Conservation (phyloP, 2,888 invertebrate genomes). For the Troglohyphantes excavatus region DNA sequence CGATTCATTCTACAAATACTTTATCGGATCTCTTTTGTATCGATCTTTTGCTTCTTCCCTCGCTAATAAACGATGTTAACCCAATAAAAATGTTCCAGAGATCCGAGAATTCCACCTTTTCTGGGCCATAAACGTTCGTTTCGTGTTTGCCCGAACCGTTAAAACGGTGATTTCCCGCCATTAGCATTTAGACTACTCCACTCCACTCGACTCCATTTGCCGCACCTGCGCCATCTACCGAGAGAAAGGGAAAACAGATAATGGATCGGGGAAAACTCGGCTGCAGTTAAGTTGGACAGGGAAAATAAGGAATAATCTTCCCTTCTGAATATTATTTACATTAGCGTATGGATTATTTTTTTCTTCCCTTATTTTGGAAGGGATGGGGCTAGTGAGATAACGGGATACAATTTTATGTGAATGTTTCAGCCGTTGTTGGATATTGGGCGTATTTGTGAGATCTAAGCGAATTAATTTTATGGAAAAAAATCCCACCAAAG, state of each 20-base stretch:
- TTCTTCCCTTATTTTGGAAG: not conserved
- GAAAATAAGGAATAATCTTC: slow-evolving; percentile 29
- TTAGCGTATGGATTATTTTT: slow-evolving; percentile 48
- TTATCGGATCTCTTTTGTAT: slow-evolving; percentile 54
- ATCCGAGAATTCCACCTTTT: slow-evolving; percentile 32
- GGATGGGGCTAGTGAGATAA: not conserved
- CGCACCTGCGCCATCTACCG: slow-evolving; percentile 74
- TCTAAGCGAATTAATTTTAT: too few relatives aligned
- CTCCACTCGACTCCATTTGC: slow-evolving; percentile 55
- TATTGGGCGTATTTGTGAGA: too few relatives aligned
- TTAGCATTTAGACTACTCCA: slow-evolving; percentile 74
- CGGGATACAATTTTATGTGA: slow-evolving; percentile 53
- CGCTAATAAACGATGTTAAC: slow-evolving; percentile 39
- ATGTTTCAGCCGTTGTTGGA: too few relatives aligned
- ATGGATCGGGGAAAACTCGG: slow-evolving; percentile 44
- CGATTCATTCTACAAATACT: slow-evolving; percentile 50
- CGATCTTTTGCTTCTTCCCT: slow-evolving; percentile 11
- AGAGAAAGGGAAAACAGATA: slow-evolving; percentile 36
- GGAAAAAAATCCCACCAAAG: too few relatives aligned
- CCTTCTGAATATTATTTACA: slow-evolving; percentile 74
- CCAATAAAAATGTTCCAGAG: slow-evolving; percentile 53
- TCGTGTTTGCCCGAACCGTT: slow-evolving; percentile 58
- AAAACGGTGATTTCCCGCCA: slow-evolving; percentile 66
- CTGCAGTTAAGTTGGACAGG: not conserved
- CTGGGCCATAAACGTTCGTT: slow-evolving; percentile 31